Evolutionary conservation across 2,888 invertebrate species (phyloP).

Genomic region (Xanthorhoe designata): DNA sequence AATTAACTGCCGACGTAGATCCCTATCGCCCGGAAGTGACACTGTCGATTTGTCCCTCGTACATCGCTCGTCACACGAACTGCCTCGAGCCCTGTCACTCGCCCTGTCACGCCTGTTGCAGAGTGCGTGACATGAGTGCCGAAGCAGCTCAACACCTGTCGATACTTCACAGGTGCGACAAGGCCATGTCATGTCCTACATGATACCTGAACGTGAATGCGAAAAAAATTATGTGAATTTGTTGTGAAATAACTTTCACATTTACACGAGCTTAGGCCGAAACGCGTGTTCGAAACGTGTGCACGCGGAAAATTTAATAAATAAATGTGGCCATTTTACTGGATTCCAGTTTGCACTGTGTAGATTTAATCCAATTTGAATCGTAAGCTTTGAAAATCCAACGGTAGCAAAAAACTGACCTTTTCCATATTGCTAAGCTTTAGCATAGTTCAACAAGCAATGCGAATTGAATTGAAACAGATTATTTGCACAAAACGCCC

Average conservation of each 20-base stretch:
- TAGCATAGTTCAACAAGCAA: conserved; percentile 10
- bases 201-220: neutral
- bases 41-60: conserved; percentile 11
- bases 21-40: conserved; percentile 18
- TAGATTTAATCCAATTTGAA: neutral
- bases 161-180: conserved; percentile 12
- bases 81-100: conserved; percentile 6
- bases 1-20: conserved; percentile 20
- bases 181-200: conserved; percentile 7
- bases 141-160: conserved; percentile 10
- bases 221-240: neutral
- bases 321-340: neutral
- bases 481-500: conserved; percentile 16
- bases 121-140: conserved; percentile 8
- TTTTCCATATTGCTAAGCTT: neutral
- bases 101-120: conserved; percentile 26
- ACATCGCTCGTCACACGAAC: conserved; percentile 25
- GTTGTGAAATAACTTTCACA: neutral
- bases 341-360: neutral
- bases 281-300: neutral
- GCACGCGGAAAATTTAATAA: neutral
- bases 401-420: neutral
- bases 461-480: conserved; percentile 15
- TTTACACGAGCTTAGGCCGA: neutral
- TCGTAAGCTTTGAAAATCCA: neutral